phyloP scores from a whole-genome alignment of 37 sponge, comb jelly and placozoan genomes.

The Beroe ovata region DNA sequence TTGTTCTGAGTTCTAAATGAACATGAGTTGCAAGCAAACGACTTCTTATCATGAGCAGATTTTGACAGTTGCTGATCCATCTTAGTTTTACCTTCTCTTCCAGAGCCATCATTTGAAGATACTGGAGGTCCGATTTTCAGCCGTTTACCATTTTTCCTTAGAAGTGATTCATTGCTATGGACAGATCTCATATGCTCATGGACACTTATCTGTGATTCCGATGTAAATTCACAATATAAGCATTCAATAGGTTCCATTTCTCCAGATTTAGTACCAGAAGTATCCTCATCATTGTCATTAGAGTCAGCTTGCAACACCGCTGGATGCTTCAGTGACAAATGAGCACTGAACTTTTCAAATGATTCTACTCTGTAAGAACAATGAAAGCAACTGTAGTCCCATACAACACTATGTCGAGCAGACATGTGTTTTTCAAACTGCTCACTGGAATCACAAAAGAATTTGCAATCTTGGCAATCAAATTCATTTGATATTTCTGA shows the following conservation, averaged over 20 bases:
- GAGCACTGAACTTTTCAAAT: background rate
- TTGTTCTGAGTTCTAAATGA: background rate
- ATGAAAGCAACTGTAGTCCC: slow-evolving; percentile 36
- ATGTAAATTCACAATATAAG: background rate
- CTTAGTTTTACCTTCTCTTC: background rate
- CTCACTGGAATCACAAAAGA: slow-evolving; percentile 33
- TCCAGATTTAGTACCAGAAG: background rate
- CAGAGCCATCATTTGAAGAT: too few species aligned
- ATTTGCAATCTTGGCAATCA: slow-evolving; percentile 46
- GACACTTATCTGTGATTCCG: slow-evolving; percentile 12
- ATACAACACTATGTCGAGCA: slow-evolving; percentile 38
- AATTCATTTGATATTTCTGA: background rate
- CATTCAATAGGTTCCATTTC: background rate
- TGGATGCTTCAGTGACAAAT: slow-evolving; percentile 1
- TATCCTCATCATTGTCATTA: background rate
- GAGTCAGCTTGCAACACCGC: slow-evolving; percentile 1
- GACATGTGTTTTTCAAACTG: slow-evolving; percentile 56
- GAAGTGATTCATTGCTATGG: background rate
- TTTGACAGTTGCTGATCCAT: background rate
- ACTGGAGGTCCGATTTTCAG: background rate
- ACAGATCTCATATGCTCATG: slow-evolving; percentile 36
- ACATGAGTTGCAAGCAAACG: slow-evolving; percentile 16
- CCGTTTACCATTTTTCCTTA: background rate
- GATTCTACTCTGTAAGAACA: slow-evolving; percentile 25
- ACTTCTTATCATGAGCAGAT: background rate